phyloP scores from a whole-genome alignment of 2,888 invertebrate species.

The Malacosoma neustria region DNA sequence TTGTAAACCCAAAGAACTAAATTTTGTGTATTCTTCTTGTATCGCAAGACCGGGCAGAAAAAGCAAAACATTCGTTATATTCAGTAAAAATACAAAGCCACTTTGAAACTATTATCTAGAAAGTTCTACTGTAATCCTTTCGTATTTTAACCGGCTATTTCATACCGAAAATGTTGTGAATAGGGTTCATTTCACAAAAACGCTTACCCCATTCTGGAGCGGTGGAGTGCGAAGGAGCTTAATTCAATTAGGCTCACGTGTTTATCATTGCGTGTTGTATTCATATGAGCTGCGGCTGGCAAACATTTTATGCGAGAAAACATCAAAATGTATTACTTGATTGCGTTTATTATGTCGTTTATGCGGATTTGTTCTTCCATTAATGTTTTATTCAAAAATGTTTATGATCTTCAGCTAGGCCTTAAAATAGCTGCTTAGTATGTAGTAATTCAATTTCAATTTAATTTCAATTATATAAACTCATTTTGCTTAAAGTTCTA shows the following conservation, averaged over 20 bases:
- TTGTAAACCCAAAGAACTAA: no score
- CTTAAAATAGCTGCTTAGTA: no score
- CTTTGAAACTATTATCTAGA: not conserved
- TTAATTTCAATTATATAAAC: no score
- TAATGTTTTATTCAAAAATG: no score
- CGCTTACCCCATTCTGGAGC: slow-evolving; percentile 2
- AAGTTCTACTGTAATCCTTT: not conserved
- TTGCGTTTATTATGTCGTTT: no score
- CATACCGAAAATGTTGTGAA: not conserved
- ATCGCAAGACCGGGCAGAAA: no score
- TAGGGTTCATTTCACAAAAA: not conserved
- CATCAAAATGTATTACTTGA: not conserved
- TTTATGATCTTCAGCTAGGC: no score
- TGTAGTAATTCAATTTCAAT: no score
- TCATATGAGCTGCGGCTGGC: not conserved
- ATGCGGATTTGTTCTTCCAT: no score
- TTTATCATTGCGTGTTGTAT: not conserved
- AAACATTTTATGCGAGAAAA: not conserved
- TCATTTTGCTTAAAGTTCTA: no score
- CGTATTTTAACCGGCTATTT: not conserved
- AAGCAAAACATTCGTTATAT: no score
- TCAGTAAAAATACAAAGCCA: not conserved
- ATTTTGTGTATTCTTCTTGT: no score
- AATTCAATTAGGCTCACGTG: slow-evolving; percentile 5
- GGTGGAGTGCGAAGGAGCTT: slow-evolving; percentile 5